Evolutionary conservation across 1,140 invertebrate genomes (phyloP).

Genomic region (Medauroidea extradentata): DNA sequence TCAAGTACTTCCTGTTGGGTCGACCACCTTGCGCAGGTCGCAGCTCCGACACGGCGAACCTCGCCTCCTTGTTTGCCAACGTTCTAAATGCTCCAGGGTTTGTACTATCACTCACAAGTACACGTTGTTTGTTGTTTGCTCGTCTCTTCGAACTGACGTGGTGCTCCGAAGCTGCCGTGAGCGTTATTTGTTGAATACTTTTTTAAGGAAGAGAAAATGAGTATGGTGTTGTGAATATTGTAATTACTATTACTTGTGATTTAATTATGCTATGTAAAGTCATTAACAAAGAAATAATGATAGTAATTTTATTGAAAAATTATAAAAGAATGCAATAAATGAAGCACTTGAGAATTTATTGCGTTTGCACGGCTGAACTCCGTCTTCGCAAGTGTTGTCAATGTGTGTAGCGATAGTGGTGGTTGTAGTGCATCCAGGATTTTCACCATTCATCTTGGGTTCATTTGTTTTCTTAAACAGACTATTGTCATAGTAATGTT

Average conservation of each 20-base stretch:
- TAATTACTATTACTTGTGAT: slow-evolving; percentile 16
- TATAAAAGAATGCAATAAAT: slow-evolving; percentile 8
- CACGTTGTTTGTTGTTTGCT: background rate
- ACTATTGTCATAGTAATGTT: too few relatives aligned
- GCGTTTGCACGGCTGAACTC: background rate
- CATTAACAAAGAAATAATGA: background rate
- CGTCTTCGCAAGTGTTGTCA: background rate
- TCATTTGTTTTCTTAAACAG: too few relatives aligned
- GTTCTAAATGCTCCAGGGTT: background rate
- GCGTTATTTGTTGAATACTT: slow-evolving; percentile 11
- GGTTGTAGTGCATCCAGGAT: too few relatives aligned
- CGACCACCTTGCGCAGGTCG: background rate
- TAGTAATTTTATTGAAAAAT: slow-evolving; percentile 8
- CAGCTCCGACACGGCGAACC: background rate
- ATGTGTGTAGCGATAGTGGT: too few relatives aligned
- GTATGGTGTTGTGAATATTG: slow-evolving; percentile 14
- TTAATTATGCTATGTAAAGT: background rate
- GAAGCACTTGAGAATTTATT: slow-evolving; percentile 1
- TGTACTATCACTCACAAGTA: background rate
- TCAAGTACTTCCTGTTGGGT: background rate
- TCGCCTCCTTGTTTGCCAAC: background rate
- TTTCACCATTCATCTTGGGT: too few relatives aligned
- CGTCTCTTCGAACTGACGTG: background rate
- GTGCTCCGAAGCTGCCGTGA: background rate
- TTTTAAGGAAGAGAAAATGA: slow-evolving; percentile 5